Base-by-base conservation (phyloP, 2,113 vertebrate species). In the Glareola pratincola region DNA sequence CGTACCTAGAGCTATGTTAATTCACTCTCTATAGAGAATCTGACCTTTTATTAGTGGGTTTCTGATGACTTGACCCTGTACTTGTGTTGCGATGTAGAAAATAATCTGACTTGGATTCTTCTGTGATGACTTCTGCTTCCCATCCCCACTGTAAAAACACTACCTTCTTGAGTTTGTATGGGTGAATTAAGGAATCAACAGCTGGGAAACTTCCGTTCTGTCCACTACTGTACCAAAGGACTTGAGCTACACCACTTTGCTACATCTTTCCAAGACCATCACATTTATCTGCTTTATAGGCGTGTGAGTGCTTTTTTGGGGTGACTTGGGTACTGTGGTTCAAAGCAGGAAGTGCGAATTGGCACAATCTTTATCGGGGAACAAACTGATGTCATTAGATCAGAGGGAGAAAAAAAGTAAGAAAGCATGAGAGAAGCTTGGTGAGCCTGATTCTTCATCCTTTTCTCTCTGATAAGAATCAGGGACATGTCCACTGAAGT, bases 211-310 rank as follows among this genome's bases (percentile, higher is more conserved):
- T 43, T 62, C 45, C 41, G 11, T 41, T 60, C 14, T 67, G 19
- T 14, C 47, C 53, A 67, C 51, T 14, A 14, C 26, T 36, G n/a
- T 71, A 36, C 48, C 36, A 14, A 53, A 59, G 53, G 27, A 21
- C 69, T 54, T 60, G n/a, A 5, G 14, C 63, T 50, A 34, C 8
- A 19, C 57, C 27, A 32, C 51, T 60, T 53, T 72, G 37, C 23
- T 82, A 15, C 34, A 14, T 26, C 39, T 51, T 51, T n/a, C 37
- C 29, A 32, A 23, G 16, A 60, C 11, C 45, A 27, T 34, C 23
- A 4, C 7, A 1, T n/a, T 45, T 0, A 1, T 83, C 10, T 8
- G 9, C 19, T 76, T 59, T 32, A 10, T 24, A 27, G 26, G 6
- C 5, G 5, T 39, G 6, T 0, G 1, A 37, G 22, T 32, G 3